Base-by-base conservation (phyloP, 2,113 vertebrate genomes). In the Phainopepla nitens region DNA sequence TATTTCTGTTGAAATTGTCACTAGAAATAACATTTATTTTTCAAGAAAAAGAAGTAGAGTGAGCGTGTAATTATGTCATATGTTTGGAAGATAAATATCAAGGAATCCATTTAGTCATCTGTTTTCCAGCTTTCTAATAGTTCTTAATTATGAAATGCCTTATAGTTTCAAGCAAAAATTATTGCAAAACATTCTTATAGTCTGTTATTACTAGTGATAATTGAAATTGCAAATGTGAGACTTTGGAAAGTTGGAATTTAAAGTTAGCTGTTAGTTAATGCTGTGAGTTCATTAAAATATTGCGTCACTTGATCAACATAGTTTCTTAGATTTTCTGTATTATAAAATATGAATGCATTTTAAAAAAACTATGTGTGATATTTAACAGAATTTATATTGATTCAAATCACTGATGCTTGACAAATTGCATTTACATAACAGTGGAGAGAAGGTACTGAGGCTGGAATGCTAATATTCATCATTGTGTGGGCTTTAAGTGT, bases 21-120 rank as follows among this genome's bases (percentile, higher is more conserved):
- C 36, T 87, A 80, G 72, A 89, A 92, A 79, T 90, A 87, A 87
- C 64, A 82, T 86, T 88, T 91, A 31, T 93, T 91, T 96, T 93
- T 87, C 25, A 44, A 49, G 54, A 94, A 81, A 20, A 78, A 68
- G 47, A 80, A 29, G 51, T 82, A 70, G 94, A 90, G 44, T 83
- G 35, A 77, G 35, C 56, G 87, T 76, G 47, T 56, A 15, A 29
- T 71, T 93, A 68, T 49, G 73, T 73, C 41, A 24, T 86, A 8
- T 39, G 17, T 47, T 88, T 76, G 44, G 25, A 90, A 93, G 41
- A 49, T 76, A 82, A 90, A 33, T 75, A 85, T 41, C 41, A 88
- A 65, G 35, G 50, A 61, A 76, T 88, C n/a, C 13, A 2, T 47
- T 91, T 82, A 49, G 47, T 82, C 2, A 8, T 87, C 65, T 86